Base-by-base conservation (phyloP, 1,140 invertebrate species). In the Drosophila bocqueti region DNA sequence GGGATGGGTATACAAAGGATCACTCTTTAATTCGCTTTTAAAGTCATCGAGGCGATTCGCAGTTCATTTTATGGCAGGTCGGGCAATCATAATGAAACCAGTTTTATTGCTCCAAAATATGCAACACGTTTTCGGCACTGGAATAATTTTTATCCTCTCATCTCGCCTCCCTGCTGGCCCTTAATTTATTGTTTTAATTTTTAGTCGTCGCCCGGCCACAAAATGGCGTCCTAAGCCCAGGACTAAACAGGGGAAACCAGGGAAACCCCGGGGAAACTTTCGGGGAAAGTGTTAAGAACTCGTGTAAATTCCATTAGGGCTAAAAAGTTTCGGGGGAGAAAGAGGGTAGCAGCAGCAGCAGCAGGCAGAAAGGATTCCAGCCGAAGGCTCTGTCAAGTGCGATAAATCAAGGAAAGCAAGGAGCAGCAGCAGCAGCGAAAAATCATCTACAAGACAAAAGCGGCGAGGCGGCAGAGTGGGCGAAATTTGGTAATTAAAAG, bases 101-200 rank as follows among this genome's bases (percentile, higher is more conserved):
- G 40, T 73, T 84, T 84, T 80, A 83, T 76, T 80, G 67, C 66
- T 67, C 9, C 60, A 83, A 83, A 83, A 64, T 72, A 76, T 79
- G 66, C 81, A 78, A 64, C 59, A 65, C 58, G 45, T 54, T 54
- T 59, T 66, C 15, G 18, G 45, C 26, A 45, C 46, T n/a, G 24
- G 18, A 60, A 59, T 62, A 16, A 40, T 63, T 36, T 68, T 50
- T 47, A 38, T 72, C n/a, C 16, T 21, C 18, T 1, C 52, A 15
- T 4, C 29, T 13, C 4, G 6, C 31, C 60, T 68, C 55, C 59
- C 68, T 66, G 60, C 52, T 24, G 65, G 55, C 59, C 57, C 61
- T 81, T 65, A 89, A 89, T 89, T 89, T 89, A 89, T 89, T 82
- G 85, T 79, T 82, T 90, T 89, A 85, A 90, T 90, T 90, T 85